phyloP scores from a whole-genome alignment of 2,888 invertebrate genomes.

The Reticulitermes lucifugus region DNA sequence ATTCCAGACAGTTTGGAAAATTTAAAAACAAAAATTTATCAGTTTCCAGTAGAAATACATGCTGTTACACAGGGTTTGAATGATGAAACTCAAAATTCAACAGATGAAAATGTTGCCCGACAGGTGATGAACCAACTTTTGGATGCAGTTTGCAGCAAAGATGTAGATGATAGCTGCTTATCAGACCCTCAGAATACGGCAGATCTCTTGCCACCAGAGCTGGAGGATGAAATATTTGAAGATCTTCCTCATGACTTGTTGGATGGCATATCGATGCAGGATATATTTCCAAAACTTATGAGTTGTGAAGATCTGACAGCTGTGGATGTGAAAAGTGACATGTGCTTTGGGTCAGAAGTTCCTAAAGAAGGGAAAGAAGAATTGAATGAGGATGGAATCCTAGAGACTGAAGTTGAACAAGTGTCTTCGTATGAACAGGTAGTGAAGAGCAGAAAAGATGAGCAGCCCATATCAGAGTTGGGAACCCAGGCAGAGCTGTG shows the following conservation, averaged over 20 bases:
- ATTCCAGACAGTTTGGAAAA: neutral
- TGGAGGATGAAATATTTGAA: slow-evolving; percentile 88
- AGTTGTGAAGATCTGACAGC: slow-evolving; percentile 76
- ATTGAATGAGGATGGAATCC: slow-evolving; percentile 59
- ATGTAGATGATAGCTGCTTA: slow-evolving; percentile 70
- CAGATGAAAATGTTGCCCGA: slow-evolving; percentile 62
- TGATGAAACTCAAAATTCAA: slow-evolving; percentile 43
- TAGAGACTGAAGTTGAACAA: slow-evolving; percentile 60
- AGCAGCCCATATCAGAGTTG: slow-evolving; percentile 62
- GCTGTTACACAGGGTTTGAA: slow-evolving; percentile 7
- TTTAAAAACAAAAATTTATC: neutral
- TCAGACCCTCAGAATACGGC: slow-evolving; percentile 82
- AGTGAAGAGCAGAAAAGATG: slow-evolving; percentile 46
- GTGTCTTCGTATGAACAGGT: slow-evolving; percentile 29
- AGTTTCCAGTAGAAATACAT: neutral
- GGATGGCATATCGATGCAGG: slow-evolving; percentile 88
- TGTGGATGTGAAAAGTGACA: slow-evolving; percentile 73
- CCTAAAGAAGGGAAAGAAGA: slow-evolving; percentile 61
- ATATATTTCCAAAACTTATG: slow-evolving; percentile 80
- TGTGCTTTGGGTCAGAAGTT: slow-evolving; percentile 64
- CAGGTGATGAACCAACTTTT: slow-evolving; percentile 71
- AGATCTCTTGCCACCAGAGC: slow-evolving; percentile 85
- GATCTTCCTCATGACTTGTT: slow-evolving; percentile 85
- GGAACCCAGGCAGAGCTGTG: slow-evolving; percentile 60
- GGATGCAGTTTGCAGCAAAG: slow-evolving; percentile 73